Percentiles rank a stretch among this genome's conserved stretches.
These are phyloP conservation scores for Salvelinus fontinalis DNA, from an alignment of 2,113 vertebrate genomes.

Conservation along the genomic window DNA sequence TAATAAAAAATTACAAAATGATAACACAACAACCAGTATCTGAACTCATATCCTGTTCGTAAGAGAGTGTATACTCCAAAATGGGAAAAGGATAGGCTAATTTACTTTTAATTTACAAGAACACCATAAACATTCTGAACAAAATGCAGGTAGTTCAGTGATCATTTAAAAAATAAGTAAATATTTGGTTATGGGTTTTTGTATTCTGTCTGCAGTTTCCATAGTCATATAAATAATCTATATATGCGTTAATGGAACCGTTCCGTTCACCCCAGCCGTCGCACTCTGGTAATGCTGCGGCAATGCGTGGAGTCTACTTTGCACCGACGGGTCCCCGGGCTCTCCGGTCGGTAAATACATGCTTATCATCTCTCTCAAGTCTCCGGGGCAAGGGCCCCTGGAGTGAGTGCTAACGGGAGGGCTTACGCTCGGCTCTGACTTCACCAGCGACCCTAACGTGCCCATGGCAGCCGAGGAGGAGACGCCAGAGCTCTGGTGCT, in stretches of 20 bases:
- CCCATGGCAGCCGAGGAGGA: constrained; percentile 90
- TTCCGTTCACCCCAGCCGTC: constrained; percentile 91
- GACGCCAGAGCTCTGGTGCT: constrained; percentile 85
- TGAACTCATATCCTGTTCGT: constrained; percentile 71
- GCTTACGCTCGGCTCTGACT: constrained; percentile 94
- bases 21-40: constrained; percentile 78
- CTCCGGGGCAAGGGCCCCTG: constrained; percentile 93
- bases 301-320: constrained; percentile 91
- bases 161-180: constrained; percentile 80
- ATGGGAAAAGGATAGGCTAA: constrained; percentile 66
- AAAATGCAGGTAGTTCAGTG: constrained; percentile 79
- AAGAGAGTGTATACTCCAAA: constrained; percentile 64
- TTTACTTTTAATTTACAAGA: constrained; percentile 83
- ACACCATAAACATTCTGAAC: constrained; percentile 85
- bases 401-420: constrained; percentile 91
- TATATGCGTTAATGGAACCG: constrained; percentile 96
- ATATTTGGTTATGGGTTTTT: constrained; percentile 76
- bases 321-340: constrained; percentile 87
- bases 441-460: constrained; percentile 91
- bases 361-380: constrained; percentile 99
- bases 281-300: constrained; percentile 96
- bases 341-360: constrained; percentile 98
- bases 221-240: constrained; percentile 78
- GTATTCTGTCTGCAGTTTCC: constrained; percentile 73
- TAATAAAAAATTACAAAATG: constrained; percentile 68